Percentiles rank a stretch among this genome's conserved stretches.
phyloP scores from a whole-genome alignment of 2,797 vertebrate species.

The Bufotes viridis region DNA sequence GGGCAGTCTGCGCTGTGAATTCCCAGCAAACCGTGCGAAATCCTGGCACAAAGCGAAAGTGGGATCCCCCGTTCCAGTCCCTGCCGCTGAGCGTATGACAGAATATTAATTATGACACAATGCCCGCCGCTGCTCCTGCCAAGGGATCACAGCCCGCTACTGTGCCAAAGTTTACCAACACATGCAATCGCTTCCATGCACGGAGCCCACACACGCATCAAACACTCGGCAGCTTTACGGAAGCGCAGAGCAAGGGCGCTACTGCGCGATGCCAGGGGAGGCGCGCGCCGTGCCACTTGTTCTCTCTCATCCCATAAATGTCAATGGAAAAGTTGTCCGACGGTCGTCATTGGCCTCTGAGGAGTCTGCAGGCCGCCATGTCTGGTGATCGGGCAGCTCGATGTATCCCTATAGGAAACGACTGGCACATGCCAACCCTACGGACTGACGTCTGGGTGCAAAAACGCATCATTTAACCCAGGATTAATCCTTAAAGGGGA shows the following conservation, averaged over 20 bases:
- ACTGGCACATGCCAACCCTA: too few species aligned
- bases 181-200: not conserved
- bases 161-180: conserved; percentile 35
- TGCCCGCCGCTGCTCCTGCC: not conserved
- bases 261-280: not conserved
- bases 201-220: not conserved
- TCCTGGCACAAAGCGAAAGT: conserved; percentile 15
- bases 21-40: not conserved
- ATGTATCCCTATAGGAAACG: too few species aligned
- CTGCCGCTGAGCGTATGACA: conserved; percentile 11
- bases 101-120: conserved; percentile 24
- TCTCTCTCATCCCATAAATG: not conserved
- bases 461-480: too few species aligned
- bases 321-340: not conserved
- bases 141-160: not conserved
- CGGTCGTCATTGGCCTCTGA: too few species aligned
- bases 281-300: not conserved
- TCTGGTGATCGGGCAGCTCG: too few species aligned
- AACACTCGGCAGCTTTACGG: not conserved
- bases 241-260: not conserved
- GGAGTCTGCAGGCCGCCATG: too few species aligned
- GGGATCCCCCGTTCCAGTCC: not conserved
- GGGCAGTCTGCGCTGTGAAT: not conserved
- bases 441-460: too few species aligned
- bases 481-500: too few species aligned